These are phyloP conservation scores for Harpalus rubripes DNA, from an alignment of 2,888 invertebrate genomes.

Conservation along the genomic window DNA sequence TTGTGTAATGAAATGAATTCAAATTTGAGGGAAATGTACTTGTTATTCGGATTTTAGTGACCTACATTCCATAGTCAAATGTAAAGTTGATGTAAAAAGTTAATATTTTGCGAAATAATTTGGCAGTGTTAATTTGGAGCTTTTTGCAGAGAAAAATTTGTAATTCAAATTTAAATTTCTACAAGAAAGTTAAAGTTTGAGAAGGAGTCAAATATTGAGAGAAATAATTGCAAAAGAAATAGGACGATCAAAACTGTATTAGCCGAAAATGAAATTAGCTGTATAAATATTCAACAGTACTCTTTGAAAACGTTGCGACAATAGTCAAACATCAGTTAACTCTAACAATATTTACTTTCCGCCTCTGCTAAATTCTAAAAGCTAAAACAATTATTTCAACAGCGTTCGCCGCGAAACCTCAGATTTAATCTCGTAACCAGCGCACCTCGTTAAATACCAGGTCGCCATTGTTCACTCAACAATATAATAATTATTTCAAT, in stretches of 20 bases:
- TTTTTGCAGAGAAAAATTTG: constrained; percentile 35
- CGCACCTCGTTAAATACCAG: constrained; percentile 52
- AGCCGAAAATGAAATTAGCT: constrained; percentile 53
- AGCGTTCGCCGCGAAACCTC: constrained; percentile 55
- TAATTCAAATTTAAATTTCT: constrained; percentile 47
- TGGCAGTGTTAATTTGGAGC: constrained; percentile 37
- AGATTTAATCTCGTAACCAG: constrained; percentile 58
- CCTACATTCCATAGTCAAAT: not conserved
- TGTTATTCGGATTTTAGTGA: not conserved
- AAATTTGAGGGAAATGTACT: not conserved
- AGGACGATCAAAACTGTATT: constrained; percentile 50
- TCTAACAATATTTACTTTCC: constrained; percentile 60
- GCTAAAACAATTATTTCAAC: constrained; percentile 60
- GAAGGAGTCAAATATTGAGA: constrained; percentile 44
- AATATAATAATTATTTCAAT: constrained; percentile 59
- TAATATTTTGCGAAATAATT: constrained; percentile 47
- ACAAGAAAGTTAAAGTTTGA: constrained; percentile 48
- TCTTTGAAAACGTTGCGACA: constrained; percentile 56
- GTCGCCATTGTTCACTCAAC: constrained; percentile 55
- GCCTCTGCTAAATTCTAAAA: constrained; percentile 58
- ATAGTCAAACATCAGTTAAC: constrained; percentile 62
- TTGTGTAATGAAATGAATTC: not conserved
- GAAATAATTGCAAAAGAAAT: constrained; percentile 53
- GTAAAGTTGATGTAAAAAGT: constrained; percentile 39
- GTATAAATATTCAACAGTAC: constrained; percentile 54